These are phyloP conservation scores for Drosophila triauraria DNA, from an alignment of 1,140 invertebrate genomes.

Conservation along the genomic window DNA sequence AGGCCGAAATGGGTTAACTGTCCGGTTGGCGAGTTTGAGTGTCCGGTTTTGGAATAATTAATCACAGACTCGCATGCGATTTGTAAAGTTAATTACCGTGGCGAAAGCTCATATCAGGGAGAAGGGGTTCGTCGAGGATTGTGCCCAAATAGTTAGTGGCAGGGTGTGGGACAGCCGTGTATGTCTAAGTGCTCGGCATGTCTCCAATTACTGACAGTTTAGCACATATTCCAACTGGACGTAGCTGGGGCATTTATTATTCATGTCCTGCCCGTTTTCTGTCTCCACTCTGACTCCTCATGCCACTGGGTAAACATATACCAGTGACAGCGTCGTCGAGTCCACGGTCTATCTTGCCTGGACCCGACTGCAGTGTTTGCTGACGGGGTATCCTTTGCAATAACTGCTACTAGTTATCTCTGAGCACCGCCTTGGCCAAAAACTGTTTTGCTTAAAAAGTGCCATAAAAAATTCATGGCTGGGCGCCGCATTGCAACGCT, in stretches of 20 bases:
- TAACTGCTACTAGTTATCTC: constrained; percentile 40
- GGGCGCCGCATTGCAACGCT: constrained; percentile 50
- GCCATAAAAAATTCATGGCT: constrained; percentile 76
- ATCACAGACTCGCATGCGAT: constrained; percentile 83
- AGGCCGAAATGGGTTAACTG: constrained; percentile 79
- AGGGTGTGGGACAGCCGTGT: constrained; percentile 4
- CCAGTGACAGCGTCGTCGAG: constrained; percentile 26
- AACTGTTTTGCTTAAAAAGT: constrained; percentile 38
- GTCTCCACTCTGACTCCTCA: constrained; percentile 10
- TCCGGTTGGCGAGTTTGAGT: constrained; percentile 60
- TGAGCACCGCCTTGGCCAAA: constrained; percentile 27
- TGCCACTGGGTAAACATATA: constrained; percentile 29
- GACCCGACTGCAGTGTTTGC: constrained; percentile 54
- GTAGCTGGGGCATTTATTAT: constrained; percentile 64
- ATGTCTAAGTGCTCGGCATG: constrained; percentile 71
- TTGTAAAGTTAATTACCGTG: constrained; percentile 83
- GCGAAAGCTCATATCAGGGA: constrained; percentile 63
- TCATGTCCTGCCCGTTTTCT: constrained; percentile 33
- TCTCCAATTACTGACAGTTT: constrained; percentile 79
- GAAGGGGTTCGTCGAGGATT: constrained; percentile 12
- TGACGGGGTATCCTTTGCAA: constrained; percentile 22
- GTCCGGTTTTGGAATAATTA: constrained; percentile 83
- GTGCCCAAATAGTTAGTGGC: constrained; percentile 2
- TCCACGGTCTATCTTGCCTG: constrained; percentile 3
- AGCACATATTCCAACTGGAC: constrained; percentile 65